Conservation (phyloP, 2,888 invertebrate species). For the Eristalis tenax region DNA sequence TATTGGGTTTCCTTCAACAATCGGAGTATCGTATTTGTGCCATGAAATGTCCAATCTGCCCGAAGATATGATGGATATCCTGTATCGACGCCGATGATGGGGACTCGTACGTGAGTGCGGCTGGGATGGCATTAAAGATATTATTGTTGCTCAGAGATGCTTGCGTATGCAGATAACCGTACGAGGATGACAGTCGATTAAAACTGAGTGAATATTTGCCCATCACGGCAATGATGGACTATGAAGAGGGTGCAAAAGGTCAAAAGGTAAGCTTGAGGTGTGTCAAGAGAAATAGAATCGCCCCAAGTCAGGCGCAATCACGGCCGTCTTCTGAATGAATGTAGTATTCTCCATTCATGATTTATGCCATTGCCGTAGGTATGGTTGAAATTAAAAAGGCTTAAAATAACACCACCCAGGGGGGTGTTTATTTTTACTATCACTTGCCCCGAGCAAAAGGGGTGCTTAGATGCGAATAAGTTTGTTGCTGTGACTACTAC, state of each 20-base stretch:
- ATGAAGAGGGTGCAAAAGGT: slow-evolving; percentile 30
- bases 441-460: not conserved
- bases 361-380: slow-evolving; percentile 55
- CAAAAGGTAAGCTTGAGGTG: slow-evolving; percentile 44
- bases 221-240: slow-evolving; percentile 34
- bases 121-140: not conserved
- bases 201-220: slow-evolving; percentile 27
- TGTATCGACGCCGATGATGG: not conserved
- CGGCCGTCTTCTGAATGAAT: not conserved
- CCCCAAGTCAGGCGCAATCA: slow-evolving; percentile 29
- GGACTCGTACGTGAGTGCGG: not conserved
- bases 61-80: not conserved
- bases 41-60: not conserved
- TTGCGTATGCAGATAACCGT: slow-evolving; percentile 14
- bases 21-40: not conserved
- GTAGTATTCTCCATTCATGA: slow-evolving; percentile 49
- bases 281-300: slow-evolving; percentile 36
- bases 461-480: not conserved
- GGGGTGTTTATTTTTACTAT: slow-evolving; percentile 42
- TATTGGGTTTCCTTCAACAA: slow-evolving; percentile 3
- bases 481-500: not conserved
- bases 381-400: slow-evolving; percentile 66
- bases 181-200: slow-evolving; percentile 44
- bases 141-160: not conserved
- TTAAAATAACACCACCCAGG: slow-evolving; percentile 55